Conservation (phyloP, 2,888 invertebrate genomes). For the Mayetiola destructor region DNA sequence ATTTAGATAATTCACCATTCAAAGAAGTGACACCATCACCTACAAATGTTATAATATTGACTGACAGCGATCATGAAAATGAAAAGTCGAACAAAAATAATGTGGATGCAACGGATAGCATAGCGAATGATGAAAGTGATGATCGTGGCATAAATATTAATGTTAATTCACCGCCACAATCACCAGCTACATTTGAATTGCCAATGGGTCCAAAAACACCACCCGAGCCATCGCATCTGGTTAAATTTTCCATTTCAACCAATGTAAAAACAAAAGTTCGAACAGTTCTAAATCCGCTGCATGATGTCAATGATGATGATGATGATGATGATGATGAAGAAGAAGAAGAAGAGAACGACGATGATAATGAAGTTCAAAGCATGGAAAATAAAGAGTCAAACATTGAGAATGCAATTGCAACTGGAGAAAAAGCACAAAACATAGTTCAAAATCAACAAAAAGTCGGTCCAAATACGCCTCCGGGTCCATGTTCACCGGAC, state of each 20-base stretch:
- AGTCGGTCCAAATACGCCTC: slow-evolving; percentile 59
- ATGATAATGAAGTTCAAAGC: slow-evolving; percentile 15
- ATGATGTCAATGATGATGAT: slow-evolving; percentile 31
- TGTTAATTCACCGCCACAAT: slow-evolving; percentile 13
- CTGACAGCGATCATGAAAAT: slow-evolving; percentile 55
- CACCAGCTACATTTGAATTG: slow-evolving; percentile 18
- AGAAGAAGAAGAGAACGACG: slow-evolving; percentile 32
- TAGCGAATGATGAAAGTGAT: slow-evolving; percentile 15
- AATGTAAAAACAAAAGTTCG: slow-evolving; percentile 41
- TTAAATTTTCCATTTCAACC: slow-evolving; percentile 45
- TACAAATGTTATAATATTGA: slow-evolving; percentile 64
- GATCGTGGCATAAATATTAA: background rate
- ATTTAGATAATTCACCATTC: slow-evolving; percentile 72
- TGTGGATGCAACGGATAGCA: background rate
- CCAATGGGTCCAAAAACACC: slow-evolving; percentile 57
- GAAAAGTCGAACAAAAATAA: slow-evolving; percentile 9
- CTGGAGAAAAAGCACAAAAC: slow-evolving; percentile 18
- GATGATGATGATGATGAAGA: background rate
- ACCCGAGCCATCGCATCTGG: slow-evolving; percentile 46
- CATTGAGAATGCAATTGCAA: slow-evolving; percentile 21
- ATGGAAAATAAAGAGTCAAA: slow-evolving; percentile 22
- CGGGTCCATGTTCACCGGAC: slow-evolving; percentile 59
- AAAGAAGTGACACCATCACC: slow-evolving; percentile 69
- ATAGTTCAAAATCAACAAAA: slow-evolving; percentile 25
- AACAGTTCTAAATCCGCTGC: slow-evolving; percentile 48